Percentiles rank a stretch among this genome's conserved stretches.
Evolutionary conservation across 2,797 vertebrate genomes (phyloP).

Genomic region (Paedocypris micromegethes): DNA sequence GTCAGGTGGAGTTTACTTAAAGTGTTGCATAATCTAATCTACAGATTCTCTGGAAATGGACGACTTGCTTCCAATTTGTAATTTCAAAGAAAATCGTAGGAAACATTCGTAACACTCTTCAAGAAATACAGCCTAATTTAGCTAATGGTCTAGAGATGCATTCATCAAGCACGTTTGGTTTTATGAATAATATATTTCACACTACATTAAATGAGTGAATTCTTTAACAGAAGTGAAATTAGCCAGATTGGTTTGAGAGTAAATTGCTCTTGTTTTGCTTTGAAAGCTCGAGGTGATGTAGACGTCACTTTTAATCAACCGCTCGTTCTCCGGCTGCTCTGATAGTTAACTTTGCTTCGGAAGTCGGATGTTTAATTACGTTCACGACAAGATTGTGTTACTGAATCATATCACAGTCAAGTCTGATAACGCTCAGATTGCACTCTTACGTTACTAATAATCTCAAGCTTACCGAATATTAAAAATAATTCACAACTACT

Average conservation of each 20-base stretch:
- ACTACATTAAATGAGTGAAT: constrained; percentile 49
- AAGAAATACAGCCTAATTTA: constrained; percentile 36
- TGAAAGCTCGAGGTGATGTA: constrained; percentile 33
- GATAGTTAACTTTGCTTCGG: constrained; percentile 29
- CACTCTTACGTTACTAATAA: too few species aligned
- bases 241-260: constrained; percentile 44
- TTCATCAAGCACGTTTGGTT: constrained; percentile 47
- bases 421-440: neutral
- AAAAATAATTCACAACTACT: too few species aligned
- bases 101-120: constrained; percentile 34
- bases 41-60: neutral
- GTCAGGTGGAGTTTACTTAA: constrained; percentile 29
- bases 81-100: neutral
- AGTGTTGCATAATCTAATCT: constrained; percentile 19
- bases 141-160: constrained; percentile 43
- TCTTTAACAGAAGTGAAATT: constrained; percentile 48
- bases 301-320: constrained; percentile 20
- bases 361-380: constrained; percentile 25
- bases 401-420: constrained; percentile 15
- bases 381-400: neutral
- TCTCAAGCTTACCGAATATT: too few species aligned
- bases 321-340: constrained; percentile 27
- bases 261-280: constrained; percentile 29
- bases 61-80: too few species aligned
- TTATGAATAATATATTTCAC: constrained; percentile 54